Evolutionary conservation across 2,888 invertebrate species (phyloP), one percentile per base, ranked within the genome.

Genomic region (Dilophus febrilis): DNA sequence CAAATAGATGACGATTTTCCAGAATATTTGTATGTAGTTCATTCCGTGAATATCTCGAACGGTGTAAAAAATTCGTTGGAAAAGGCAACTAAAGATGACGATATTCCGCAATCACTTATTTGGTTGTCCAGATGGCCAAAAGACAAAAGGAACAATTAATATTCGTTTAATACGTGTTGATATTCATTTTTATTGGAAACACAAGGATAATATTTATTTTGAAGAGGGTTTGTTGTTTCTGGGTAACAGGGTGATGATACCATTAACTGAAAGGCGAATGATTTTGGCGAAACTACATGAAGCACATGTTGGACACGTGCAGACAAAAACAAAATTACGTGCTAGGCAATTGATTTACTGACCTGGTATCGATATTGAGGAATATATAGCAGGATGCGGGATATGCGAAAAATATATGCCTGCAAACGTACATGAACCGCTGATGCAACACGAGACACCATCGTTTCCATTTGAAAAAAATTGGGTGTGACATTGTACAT

Each of bases 341-440:
- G 50, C 49, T 7, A 42, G 48, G 7, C 38, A 40, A 16, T 26
- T 50, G 12, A 37, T 51, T 22, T 49, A 50, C 40, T 51, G 51
- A 49, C 51, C 50, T n/a, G 22, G 44, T 7, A 43, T 51, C 8
- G 43, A 47, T 28, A 48, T 49, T 29, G 47, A 49, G 42, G 42
- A 41, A 16, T 40, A 47, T 14, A 33, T 45, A n/a, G 16, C 8
- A 17, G 40, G 43, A 11, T 46, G 47, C 42, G 37, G 36, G 41
- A 41, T 40, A 27, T 49, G 29, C 13, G 29, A 29, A 29, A 29
- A 29, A 29, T 29, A 29, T n/a, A 8, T 29, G 12, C 29, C 29
- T 8, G 11, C 12, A 11, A 29, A 29, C 4, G 12, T 12, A 4
- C 4, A 29, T n/a, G 16, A 22, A n/a, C 35, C 35, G 10, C 3